Evolutionary conservation across 2,113 vertebrate genomes (phyloP).

Genomic region (Pica pica): DNA sequence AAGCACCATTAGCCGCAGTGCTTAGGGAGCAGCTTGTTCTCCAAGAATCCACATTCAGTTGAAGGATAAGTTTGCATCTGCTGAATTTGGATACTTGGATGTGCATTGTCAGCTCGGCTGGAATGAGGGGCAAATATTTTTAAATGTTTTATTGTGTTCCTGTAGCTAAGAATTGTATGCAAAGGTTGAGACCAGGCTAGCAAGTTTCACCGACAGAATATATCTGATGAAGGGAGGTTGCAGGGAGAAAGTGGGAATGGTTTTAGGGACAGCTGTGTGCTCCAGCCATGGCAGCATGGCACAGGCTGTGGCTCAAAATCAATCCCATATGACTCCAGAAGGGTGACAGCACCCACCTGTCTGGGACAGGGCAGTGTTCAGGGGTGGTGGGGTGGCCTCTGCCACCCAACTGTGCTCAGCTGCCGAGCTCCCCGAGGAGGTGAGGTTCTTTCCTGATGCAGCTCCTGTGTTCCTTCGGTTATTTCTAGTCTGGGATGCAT

Average conservation of each 20-base stretch:
- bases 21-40: background rate
- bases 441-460: background rate
- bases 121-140: background rate
- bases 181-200: background rate
- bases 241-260: background rate
- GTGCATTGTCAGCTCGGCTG: background rate
- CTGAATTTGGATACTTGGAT: background rate
- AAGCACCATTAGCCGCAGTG: background rate
- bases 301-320: background rate
- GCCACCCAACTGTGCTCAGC: background rate
- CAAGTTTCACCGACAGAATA: too few species aligned
- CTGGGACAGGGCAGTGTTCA: background rate
- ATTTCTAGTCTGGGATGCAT: constrained; percentile 40
- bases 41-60: background rate
- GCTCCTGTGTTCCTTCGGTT: background rate
- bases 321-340: accelerated
- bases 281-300: background rate
- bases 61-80: background rate
- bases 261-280: background rate
- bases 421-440: background rate
- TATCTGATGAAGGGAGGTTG: background rate
- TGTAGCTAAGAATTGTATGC: background rate
- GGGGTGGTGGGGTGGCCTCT: background rate
- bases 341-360: background rate
- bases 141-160: background rate